phyloP scores from a whole-genome alignment of 2,888 invertebrate genomes.

The Rhopalosiphum nymphaeae region DNA sequence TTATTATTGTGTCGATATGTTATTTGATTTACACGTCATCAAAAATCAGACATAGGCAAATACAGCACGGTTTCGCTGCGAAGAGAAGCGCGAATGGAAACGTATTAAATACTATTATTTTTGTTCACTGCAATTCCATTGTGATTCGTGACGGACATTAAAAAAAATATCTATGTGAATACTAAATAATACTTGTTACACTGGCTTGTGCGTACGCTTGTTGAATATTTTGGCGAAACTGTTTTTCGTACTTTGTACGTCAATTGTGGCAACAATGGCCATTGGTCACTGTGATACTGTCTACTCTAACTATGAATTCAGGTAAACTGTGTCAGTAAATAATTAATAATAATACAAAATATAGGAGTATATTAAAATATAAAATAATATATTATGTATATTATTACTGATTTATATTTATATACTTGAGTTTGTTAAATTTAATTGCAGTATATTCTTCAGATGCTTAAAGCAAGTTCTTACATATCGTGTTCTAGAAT shows the following conservation, averaged over 20 bases:
- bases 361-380: no score
- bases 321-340: background rate
- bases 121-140: conserved; percentile 43
- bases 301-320: background rate
- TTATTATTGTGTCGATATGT: background rate
- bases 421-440: background rate
- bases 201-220: conserved; percentile 16
- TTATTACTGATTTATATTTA: background rate
- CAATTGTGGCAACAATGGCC: background rate
- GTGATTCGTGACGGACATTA: conserved; percentile 56
- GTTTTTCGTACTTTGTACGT: conserved; percentile 29
- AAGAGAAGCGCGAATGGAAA: conserved; percentile 38
- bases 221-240: conserved; percentile 55
- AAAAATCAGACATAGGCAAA: background rate
- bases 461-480: no score
- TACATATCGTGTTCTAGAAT: background rate
- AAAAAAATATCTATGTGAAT: conserved; percentile 29
- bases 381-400: background rate
- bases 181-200: conserved; percentile 37
- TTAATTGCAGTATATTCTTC: background rate
- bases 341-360: no score
- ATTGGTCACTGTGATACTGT: background rate
- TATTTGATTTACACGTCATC: conserved; percentile 44
- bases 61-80: background rate
- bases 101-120: conserved; percentile 40